Percentiles rank a stretch among this genome's conserved stretches.
Conservation (phyloP, 2,113 vertebrate genomes). For the Pygoscelis adeliae region DNA sequence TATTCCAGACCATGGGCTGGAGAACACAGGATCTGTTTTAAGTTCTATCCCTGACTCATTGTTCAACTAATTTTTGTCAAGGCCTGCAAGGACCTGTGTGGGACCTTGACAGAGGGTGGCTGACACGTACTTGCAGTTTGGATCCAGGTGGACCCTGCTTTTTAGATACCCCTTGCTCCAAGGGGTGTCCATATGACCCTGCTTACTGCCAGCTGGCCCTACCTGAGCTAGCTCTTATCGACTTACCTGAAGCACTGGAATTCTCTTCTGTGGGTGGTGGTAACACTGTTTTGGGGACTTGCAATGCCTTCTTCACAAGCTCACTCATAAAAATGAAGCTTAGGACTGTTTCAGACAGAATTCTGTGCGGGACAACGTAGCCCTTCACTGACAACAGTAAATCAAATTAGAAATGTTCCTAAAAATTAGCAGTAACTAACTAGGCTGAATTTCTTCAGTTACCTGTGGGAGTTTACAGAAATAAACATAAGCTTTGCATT, state of each 20-base stretch:
- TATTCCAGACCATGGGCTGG: background rate
- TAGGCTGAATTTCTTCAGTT: background rate
- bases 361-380: background rate
- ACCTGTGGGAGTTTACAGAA: conserved; percentile 4
- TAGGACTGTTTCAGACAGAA: background rate
- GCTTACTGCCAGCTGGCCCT: background rate
- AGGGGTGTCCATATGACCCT: background rate
- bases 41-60: background rate
- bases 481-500: no score
- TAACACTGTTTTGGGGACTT: background rate
- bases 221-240: background rate
- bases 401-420: conserved; percentile 12
- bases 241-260: background rate
- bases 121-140: background rate
- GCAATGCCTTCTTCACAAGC: background rate
- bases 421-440: background rate
- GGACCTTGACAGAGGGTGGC: background rate
- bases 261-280: background rate
- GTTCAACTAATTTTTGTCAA: background rate
- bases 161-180: background rate
- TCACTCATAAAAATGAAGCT: background rate
- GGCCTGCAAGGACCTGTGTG: background rate
- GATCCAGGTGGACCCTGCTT: background rate
- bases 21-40: background rate
- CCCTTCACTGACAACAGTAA: background rate